These are phyloP conservation scores for Cheilosia grossa DNA, from an alignment of 2,888 invertebrate genomes.

Conservation along the genomic window DNA sequence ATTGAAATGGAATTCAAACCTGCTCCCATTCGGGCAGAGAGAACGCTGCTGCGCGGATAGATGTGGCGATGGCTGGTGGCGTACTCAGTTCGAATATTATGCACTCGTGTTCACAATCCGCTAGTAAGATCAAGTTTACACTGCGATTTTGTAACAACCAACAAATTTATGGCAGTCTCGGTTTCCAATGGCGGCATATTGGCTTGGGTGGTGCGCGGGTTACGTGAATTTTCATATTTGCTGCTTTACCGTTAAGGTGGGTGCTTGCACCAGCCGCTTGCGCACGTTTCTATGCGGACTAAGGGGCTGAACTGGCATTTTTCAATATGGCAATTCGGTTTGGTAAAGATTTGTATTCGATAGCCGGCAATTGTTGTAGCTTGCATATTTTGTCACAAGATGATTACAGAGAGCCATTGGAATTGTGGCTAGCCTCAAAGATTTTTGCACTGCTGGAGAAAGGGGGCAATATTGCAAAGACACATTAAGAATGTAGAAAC, in stretches of 20 bases:
- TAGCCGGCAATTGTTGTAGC: neutral
- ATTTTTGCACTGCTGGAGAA: too few relatives aligned
- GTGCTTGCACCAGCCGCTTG: slow-evolving; percentile 30
- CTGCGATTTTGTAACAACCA: slow-evolving; percentile 72
- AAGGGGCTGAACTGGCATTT: neutral
- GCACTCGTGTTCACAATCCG: slow-evolving; percentile 70
- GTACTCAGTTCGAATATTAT: slow-evolving; percentile 39
- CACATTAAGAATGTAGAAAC: too few relatives aligned
- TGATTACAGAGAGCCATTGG: too few relatives aligned
- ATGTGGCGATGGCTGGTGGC: slow-evolving; percentile 37
- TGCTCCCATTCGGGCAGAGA: slow-evolving; percentile 56
- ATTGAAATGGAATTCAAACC: slow-evolving; percentile 73
- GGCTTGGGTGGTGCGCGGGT: slow-evolving; percentile 48
- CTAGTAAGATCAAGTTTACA: slow-evolving; percentile 72
- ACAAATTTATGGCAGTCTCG: slow-evolving; percentile 67
- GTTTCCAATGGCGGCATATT: slow-evolving; percentile 53
- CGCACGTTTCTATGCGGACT: slow-evolving; percentile 10
- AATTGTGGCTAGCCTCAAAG: too few relatives aligned
- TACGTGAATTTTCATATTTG: slow-evolving; percentile 4
- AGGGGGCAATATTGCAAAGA: too few relatives aligned
- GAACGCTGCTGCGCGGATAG: slow-evolving; percentile 11
- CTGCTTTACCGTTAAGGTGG: slow-evolving; percentile 61
- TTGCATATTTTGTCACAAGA: too few relatives aligned
- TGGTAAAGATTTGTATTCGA: neutral
- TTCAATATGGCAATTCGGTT: neutral